phyloP scores from a whole-genome alignment of 2,888 invertebrate species.

The Lasioglossum morio region DNA sequence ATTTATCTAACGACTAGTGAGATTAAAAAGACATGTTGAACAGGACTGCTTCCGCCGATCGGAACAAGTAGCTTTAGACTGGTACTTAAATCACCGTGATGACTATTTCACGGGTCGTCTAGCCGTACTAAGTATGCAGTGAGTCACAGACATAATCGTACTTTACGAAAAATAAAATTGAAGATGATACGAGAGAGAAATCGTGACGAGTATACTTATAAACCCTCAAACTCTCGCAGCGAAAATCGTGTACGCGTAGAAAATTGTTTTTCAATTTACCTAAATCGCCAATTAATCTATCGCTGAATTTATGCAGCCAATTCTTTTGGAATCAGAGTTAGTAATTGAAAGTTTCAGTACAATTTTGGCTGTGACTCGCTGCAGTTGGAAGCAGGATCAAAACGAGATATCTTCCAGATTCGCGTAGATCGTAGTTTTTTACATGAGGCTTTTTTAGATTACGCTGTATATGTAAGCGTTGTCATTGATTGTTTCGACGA shows the following conservation, averaged over 20 bases:
- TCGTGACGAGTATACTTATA: not conserved
- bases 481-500: constrained; percentile 25
- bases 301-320: not conserved
- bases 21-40: constrained; percentile 32
- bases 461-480: constrained; percentile 66
- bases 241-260: not conserved
- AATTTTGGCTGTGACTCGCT: constrained; percentile 2
- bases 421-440: constrained; percentile 68
- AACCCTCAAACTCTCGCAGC: not conserved
- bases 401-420: constrained; percentile 67
- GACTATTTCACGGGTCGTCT: constrained; percentile 15
- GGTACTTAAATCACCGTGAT: constrained; percentile 30
- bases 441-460: constrained; percentile 72
- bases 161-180: not conserved
- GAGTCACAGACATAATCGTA: not conserved
- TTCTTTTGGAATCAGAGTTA: not conserved
- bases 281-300: not conserved
- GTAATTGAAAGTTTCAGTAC: not conserved
- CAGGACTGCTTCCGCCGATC: constrained; percentile 50
- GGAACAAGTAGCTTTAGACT: constrained; percentile 45
- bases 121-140: not conserved
- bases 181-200: not conserved
- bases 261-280: not conserved
- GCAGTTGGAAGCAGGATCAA: constrained; percentile 15
- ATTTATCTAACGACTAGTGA: constrained; percentile 55